Base-by-base conservation (phyloP, 2,113 vertebrate species). In the Centropus bengalensis region DNA sequence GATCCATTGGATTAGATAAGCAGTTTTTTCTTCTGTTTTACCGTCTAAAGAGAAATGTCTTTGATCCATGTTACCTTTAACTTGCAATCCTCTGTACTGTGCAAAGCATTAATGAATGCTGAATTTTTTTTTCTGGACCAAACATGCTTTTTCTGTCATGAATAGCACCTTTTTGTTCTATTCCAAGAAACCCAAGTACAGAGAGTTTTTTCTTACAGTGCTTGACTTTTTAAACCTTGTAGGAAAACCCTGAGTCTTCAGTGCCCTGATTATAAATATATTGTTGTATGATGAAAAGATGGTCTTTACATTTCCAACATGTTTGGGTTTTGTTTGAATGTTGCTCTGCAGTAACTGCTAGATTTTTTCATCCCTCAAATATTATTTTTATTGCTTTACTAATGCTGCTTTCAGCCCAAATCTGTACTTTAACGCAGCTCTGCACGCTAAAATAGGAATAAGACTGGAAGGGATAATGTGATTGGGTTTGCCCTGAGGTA, bases 371-470 rank as follows among this genome's bases (percentile, higher is more conserved):
- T 87, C 63, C 70, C 55, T 87, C 70, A 64, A 47, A 9, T 60
- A 22, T 19, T 33, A 76, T 24, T 74, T 76, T 86, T 80, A 9
- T 74, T 74, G 38, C 3, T 12, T 91, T 92, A 59, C 14, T 8
- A 73, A 87, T 91, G 49, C 91, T 85, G 84, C 87, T 92, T 94
- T 93, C 45, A 85, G 70, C 78, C 70, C 78, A 92, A 94, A 91
- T 94, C 93, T 91, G 58, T 85, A 52, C 49, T 92, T 88, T 92
- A 83, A 91, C 89, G 75, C 75, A 86, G 84, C 78, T 88, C 87
- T 80, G 59, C 58, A 38, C 80, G 66, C 55, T 51, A 82, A 94
- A 91, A 94, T 77, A 94, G 82, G 67, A 92, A 63, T 80, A 69
- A 91, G 59, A 51, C 62, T 93, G 63, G 55, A 79, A 82, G 59